Evolutionary conservation across 1,140 invertebrate species (phyloP).

Genomic region (Thaumatotibia leucotreta): DNA sequence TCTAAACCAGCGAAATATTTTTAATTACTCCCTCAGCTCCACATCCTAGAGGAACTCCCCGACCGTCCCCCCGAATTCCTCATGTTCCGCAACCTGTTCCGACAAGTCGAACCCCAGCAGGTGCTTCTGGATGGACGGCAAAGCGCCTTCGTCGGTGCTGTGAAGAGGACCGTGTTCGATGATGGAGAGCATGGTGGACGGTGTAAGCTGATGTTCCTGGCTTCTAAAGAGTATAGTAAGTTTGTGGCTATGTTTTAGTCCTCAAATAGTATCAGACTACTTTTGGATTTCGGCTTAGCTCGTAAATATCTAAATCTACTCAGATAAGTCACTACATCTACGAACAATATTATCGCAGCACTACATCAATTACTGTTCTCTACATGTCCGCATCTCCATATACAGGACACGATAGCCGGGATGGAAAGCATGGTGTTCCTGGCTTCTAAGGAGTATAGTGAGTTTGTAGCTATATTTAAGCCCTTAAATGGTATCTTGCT

Average conservation of each 20-base stretch:
- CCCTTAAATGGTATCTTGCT: neutral
- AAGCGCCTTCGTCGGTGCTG: slow-evolving; percentile 66
- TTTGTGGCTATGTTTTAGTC: slow-evolving; percentile 18
- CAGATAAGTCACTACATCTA: too few species aligned
- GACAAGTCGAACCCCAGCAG: slow-evolving; percentile 80
- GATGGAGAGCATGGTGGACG: slow-evolving; percentile 35
- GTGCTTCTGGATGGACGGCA: slow-evolving; percentile 75
- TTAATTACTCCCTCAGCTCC: slow-evolving; percentile 57
- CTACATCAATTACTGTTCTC: too few species aligned
- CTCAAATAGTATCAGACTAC: too few species aligned
- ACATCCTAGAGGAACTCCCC: slow-evolving; percentile 79
- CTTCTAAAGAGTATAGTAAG: slow-evolving; percentile 78
- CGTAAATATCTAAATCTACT: too few species aligned
- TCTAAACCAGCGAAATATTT: neutral
- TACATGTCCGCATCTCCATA: too few species aligned
- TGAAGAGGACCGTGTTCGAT: slow-evolving; percentile 63
- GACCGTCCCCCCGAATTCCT: slow-evolving; percentile 79
- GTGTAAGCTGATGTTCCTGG: slow-evolving; percentile 74
- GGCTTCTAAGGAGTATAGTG: slow-evolving; percentile 78
- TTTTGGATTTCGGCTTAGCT: too few species aligned
- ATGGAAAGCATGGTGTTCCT: slow-evolving; percentile 62
- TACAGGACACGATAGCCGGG: too few species aligned
- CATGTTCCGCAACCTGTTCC: slow-evolving; percentile 78
- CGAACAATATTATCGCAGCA: too few species aligned
- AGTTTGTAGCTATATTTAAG: slow-evolving; percentile 26